Evolutionary conservation across 2,113 vertebrate species (phyloP), one percentile per base, ranked within the genome.

Genomic region (Chinchilla lanigera): DNA sequence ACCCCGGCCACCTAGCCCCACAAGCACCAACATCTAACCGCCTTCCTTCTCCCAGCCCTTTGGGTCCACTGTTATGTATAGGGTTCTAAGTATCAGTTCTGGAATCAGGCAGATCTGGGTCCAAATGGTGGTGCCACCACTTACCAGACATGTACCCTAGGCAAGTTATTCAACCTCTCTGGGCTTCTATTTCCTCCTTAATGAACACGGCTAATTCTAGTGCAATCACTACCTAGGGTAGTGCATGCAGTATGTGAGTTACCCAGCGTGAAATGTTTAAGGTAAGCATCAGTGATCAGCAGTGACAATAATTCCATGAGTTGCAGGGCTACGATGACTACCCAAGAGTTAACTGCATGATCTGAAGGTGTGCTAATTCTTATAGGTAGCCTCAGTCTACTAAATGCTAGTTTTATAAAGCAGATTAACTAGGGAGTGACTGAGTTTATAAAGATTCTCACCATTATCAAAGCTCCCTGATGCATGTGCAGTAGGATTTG

Each of bases 361-460:
- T 61, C 86, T 96, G 35, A 28, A 96, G 60, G 61, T 75, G 28
- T 71, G 50, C 78, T 89, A 81, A 69, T 33, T 77, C 73, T 82
- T 92, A 86, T 61, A 24, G 0, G 0, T 10, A 60, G 63, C 50
- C 20, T 89, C 30, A 1, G 8, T 69, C 88, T 90, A 85, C 60
- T 92, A 75, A 93, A 93, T 77, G 67, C 19, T 50, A 60, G 26
- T 83, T 93, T 94, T 80, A 80, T 60, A 86, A 91, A 97, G 83
- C 47, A 94, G 60, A 90, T 80, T 93, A 93, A 96, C 95, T 92
- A 94, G 58, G 47, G 67, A 78, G 80, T 78, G 28, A 17, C 95
- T 73, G 60, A 60, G 33, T 73, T 95, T 94, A 85, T 78, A 63
- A 96, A 92, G 61, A 93, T 47, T 82, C 33, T 63, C 78, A 85